phyloP scores from a whole-genome alignment of 2,797 vertebrate species.

The Notoglanidium macrostoma region DNA sequence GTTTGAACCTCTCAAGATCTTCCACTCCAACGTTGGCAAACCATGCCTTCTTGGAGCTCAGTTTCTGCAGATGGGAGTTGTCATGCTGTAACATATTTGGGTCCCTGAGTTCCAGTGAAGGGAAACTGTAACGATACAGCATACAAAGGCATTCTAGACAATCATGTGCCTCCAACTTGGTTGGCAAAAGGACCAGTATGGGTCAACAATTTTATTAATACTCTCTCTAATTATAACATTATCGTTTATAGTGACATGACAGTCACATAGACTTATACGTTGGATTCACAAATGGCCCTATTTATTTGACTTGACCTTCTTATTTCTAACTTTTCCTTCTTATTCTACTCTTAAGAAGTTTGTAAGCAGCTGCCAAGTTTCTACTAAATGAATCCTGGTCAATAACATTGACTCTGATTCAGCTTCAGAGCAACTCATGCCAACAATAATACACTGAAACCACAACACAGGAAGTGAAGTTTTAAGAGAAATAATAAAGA shows the following conservation, averaged over 20 bases:
- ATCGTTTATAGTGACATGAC: neutral
- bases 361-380: neutral
- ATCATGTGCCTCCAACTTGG: neutral
- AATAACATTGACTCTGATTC: neutral
- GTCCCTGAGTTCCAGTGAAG: neutral
- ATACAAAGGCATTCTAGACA: too few species aligned
- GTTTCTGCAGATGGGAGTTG: neutral
- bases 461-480: neutral
- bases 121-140: neutral
- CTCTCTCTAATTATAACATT: neutral
- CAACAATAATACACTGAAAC: neutral
- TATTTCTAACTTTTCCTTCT: neutral
- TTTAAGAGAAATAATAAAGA: neutral
- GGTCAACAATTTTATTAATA: neutral
- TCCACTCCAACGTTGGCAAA: neutral
- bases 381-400: neutral
- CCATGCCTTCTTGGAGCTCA: neutral
- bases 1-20: neutral
- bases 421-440: neutral
- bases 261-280: neutral
- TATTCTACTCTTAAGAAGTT: neutral
- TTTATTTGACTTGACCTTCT: neutral
- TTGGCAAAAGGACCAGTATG: neutral
- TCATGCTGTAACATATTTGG: neutral
- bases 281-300: neutral